Evolutionary conservation across 2,888 invertebrate species (phyloP), one percentile per base, ranked within the genome.

Genomic region (Iphiclides podalirius): DNA sequence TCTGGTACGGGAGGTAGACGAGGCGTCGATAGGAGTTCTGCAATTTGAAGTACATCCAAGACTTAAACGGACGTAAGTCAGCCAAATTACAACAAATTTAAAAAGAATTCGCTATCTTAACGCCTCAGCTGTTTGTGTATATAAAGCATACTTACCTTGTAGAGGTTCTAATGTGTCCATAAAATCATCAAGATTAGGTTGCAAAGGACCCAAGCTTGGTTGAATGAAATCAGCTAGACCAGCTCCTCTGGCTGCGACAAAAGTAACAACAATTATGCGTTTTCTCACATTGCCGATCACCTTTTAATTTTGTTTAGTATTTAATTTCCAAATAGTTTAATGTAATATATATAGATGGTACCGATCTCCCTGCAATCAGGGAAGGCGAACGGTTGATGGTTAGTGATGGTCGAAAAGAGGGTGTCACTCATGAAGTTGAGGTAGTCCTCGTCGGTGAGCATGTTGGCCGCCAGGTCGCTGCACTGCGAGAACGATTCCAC

Each of bases 301-400:
- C n/a, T n/a, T n/a, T n/a, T n/a, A n/a, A n/a, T n/a, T n/a, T n/a
- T n/a, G n/a, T n/a, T n/a, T 17, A 11, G 15, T 36, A 28, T 4
- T 20, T 28, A 4, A 31, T 41, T 42, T 17, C 14, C 14, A 51
- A 39, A 43, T 34, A 47, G 40, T 43, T 47, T 48, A 52, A 47
- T 52, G 39, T 43, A 45, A 47, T 31, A 45, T 0, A 33, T 47
- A 49, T 39, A 50, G 34, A 50, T 20, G 43, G 40, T 90, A 98
- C 98, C 95, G 64, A 98, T 96, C 91, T 99, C 99, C 85, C 97
- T 92, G 45, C 97, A 95, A 89, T 98, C 98, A 8, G 99, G 99
- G 86, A 99, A 99, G 56, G 95, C 95, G 87, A 98, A 97, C 4
- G 98, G 97, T 78, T 96, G 95, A 77, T 94, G 94, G 58, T 92